A percentile compares a stretch with the other conserved stretches of the same genome.
Conservation (phyloP, 2,797 vertebrate genomes). For the Xiphorhynchus erythropygius region DNA sequence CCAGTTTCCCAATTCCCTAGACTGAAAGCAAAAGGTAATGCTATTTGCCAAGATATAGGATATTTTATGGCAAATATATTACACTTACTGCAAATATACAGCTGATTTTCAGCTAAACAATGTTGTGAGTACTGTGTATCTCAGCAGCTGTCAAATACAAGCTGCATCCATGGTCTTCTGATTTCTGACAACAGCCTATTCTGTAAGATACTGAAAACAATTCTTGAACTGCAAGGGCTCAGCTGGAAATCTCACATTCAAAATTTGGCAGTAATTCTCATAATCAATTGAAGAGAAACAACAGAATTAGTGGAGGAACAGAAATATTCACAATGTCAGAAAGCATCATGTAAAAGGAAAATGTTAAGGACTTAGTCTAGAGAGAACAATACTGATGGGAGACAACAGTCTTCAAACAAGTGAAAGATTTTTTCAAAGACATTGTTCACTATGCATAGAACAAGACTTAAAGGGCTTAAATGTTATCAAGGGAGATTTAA, state of each 20-base stretch:
- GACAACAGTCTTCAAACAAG: neutral
- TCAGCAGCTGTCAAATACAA: neutral
- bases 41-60: neutral
- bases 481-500: slow-evolving; percentile 33
- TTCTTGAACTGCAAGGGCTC: neutral
- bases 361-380: neutral
- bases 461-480: slow-evolving; percentile 36
- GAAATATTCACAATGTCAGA: neutral
- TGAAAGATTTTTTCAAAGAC: neutral
- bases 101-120: neutral
- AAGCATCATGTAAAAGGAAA: neutral
- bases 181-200: neutral
- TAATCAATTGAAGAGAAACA: neutral
- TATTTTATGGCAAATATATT: neutral
- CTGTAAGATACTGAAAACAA: neutral
- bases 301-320: neutral
- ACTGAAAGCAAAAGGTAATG: neutral
- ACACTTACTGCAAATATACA: neutral
- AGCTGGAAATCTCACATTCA: neutral
- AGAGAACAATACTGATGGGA: neutral
- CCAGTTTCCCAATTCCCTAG: neutral
- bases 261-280: neutral
- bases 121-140: neutral
- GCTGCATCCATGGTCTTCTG: neutral
- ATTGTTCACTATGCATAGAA: neutral